phyloP scores from a whole-genome alignment of 2,888 invertebrate genomes.

The Ypsolopha scabrella region DNA sequence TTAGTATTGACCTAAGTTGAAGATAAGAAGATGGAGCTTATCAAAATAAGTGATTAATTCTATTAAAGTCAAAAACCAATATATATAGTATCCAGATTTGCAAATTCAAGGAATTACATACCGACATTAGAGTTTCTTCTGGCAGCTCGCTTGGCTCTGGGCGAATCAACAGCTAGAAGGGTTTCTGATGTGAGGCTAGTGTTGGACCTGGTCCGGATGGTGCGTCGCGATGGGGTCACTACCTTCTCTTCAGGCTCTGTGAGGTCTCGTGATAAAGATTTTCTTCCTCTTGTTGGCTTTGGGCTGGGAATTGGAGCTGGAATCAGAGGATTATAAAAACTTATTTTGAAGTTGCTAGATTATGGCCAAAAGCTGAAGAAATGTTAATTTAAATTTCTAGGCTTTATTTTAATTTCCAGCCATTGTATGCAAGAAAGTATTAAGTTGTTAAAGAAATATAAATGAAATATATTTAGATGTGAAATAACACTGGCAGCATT shows the following conservation, averaged over 20 bases:
- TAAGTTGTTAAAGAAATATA: too few relatives aligned
- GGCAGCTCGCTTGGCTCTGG: conserved; percentile 50
- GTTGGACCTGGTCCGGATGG: conserved; percentile 40
- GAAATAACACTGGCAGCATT: too few relatives aligned
- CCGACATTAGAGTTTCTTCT: conserved; percentile 46
- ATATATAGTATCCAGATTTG: too few relatives aligned
- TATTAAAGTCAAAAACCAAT: too few relatives aligned
- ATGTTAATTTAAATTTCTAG: too few relatives aligned
- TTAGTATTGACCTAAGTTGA: too few relatives aligned
- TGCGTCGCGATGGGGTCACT: conserved; percentile 46
- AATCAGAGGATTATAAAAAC: not conserved
- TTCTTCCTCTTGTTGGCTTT: conserved; percentile 17
- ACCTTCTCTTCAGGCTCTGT: conserved; percentile 29
- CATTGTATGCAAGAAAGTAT: too few relatives aligned
- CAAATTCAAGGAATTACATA: conserved; percentile 17
- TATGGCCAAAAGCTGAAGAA: too few relatives aligned
- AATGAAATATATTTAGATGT: too few relatives aligned
- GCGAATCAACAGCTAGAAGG: conserved; percentile 31
- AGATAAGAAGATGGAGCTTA: too few relatives aligned
- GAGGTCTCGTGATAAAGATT: conserved; percentile 23
- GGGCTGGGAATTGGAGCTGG: conserved; percentile 15
- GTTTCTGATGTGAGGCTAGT: conserved; percentile 40
- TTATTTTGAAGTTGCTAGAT: not conserved
- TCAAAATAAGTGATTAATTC: too few relatives aligned
- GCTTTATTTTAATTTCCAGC: too few relatives aligned